phyloP scores from a whole-genome alignment of 2,113 vertebrate species.

The Osmerus eperlanus region DNA sequence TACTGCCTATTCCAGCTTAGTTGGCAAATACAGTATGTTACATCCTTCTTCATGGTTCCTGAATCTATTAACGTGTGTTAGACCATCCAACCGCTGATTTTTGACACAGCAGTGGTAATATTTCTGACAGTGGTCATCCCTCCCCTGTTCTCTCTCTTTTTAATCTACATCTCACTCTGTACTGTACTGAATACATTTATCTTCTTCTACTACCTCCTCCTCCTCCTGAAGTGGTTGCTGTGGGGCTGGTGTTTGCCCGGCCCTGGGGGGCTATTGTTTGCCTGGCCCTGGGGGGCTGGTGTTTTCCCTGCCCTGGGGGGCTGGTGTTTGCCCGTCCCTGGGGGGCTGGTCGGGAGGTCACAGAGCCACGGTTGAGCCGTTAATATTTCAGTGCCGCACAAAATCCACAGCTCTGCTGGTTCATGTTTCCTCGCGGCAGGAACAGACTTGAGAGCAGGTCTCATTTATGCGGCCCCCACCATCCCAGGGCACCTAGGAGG shows the following conservation, averaged over 20 bases:
- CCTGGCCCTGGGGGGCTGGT: neutral
- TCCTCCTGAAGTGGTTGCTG: no score
- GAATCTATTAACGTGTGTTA: no score
- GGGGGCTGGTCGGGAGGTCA: neutral
- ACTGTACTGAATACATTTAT: no score
- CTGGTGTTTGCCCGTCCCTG: neutral
- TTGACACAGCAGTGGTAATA: no score
- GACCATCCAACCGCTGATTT: no score
- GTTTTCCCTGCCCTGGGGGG: no score
- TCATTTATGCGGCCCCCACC: slow-evolving; percentile 8
- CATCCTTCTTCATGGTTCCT: no score
- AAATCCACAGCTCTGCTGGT: slow-evolving; percentile 25
- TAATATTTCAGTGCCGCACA: slow-evolving; percentile 67
- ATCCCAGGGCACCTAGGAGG: slow-evolving; percentile 29
- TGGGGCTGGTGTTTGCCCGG: neutral
- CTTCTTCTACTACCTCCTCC: no score
- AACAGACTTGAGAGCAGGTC: slow-evolving; percentile 33
- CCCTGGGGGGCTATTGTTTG: neutral
- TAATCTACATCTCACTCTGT: no score
- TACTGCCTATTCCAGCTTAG: no score
- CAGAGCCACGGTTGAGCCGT: slow-evolving; percentile 21
- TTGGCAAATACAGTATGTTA: no score
- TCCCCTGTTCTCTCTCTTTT: neutral
- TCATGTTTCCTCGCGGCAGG: slow-evolving; percentile 33
- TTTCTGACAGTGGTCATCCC: neutral